Conservation (phyloP, 1,140 invertebrate species). For the Scylla paramamosain region DNA sequence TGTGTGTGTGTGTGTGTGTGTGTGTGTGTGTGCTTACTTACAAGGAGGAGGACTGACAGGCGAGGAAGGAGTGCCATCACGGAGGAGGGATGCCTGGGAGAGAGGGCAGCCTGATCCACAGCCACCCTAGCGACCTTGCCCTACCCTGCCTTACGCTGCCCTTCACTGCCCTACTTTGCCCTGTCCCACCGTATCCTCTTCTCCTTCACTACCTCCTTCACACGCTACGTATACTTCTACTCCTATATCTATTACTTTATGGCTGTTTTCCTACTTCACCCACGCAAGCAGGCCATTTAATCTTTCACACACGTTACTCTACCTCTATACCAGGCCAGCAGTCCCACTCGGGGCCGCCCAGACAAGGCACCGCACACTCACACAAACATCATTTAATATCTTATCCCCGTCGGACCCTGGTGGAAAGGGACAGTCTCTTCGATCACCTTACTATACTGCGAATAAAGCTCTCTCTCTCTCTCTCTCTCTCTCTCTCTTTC, state of each 20-base stretch:
- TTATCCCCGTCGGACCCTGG: too few species aligned
- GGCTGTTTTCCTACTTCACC: too few species aligned
- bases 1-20: slow-evolving; percentile 33
- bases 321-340: not conserved
- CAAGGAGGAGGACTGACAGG: too few species aligned
- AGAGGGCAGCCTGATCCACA: not conserved
- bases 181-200: not conserved
- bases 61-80: not conserved
- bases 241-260: not conserved
- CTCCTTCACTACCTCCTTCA: not conserved
- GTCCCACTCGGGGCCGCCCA: too few species aligned
- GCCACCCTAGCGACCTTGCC: not conserved
- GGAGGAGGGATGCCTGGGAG: not conserved
- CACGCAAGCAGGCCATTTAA: too few species aligned
- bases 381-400: too few species aligned
- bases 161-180: not conserved
- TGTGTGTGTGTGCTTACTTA: not conserved
- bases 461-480: too few species aligned
- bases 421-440: too few species aligned
- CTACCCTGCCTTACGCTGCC: not conserved
- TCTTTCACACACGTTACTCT: not conserved
- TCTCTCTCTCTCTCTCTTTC: too few species aligned
- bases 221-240: not conserved
- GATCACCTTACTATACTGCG: too few species aligned
- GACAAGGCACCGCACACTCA: too few species aligned